Conservation (phyloP, 2,113 vertebrate genomes). For the Sinosuthora webbiana region DNA sequence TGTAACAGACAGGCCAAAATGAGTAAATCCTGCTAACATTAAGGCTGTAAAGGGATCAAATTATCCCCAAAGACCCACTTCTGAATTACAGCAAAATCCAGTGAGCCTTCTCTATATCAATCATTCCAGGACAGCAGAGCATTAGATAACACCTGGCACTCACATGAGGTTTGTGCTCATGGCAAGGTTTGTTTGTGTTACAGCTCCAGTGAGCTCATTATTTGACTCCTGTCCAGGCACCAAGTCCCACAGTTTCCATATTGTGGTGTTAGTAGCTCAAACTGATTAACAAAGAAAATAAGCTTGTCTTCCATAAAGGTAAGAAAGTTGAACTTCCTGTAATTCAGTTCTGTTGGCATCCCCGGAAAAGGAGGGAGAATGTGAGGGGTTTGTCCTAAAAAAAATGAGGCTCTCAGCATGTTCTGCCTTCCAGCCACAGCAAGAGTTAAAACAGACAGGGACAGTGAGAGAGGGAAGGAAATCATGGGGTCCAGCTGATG, state of each 20-base stretch:
- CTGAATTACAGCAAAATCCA: neutral
- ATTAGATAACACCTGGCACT: neutral
- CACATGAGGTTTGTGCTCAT: neutral
- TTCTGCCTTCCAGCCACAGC: neutral
- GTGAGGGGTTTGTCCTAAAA: neutral
- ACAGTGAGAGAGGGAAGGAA: neutral
- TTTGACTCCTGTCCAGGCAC: neutral
- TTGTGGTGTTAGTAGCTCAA: neutral
- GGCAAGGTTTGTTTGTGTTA: neutral
- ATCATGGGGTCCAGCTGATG: neutral
- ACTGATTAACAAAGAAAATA: neutral
- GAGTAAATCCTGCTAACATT: neutral
- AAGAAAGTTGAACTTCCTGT: neutral
- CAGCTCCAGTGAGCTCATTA: neutral
- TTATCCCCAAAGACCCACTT: neutral
- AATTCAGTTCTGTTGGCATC: neutral
- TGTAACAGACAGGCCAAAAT: neutral
- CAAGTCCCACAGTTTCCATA: neutral
- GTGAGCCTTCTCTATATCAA: neutral
- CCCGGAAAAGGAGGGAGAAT: neutral
- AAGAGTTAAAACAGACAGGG: neutral
- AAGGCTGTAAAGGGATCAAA: neutral
- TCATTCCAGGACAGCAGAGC: neutral
- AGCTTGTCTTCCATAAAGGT: neutral
- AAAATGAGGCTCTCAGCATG: neutral